Base-by-base conservation (phyloP, 1,140 invertebrate genomes). In the Bradysia coprophila region DNA sequence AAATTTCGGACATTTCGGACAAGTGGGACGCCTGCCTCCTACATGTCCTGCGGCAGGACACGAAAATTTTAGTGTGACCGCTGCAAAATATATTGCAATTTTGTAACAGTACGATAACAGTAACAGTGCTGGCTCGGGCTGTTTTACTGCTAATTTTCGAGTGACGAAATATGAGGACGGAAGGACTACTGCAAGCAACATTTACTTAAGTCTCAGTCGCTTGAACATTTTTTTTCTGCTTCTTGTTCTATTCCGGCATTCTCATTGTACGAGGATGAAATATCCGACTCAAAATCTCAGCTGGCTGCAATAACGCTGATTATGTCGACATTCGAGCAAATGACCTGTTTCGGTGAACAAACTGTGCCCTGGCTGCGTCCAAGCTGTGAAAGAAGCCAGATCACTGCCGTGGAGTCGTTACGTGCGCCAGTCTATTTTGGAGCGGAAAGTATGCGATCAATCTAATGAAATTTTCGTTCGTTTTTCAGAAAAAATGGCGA, bases 221-320 rank as follows among this genome's bases (percentile, higher is more conserved):
- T 4, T 97, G 95, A 62, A 83, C 92, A 48, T 92, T 92, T 57
- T 82, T 82, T 98, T 0, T 91, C 93, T 0, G 98, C 98, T 63
- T 94, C 98, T 62, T 99, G 95, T 55, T 81, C 98, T 55, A 95
- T 94, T 20, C 93, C 97, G 72, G 91, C 91, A 0, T 97, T 98
- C 62, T 91, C 91, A 0, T 66, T 99, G 40, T 98, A 98, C 53
- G 95, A 98, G 62, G 95, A 99, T 59, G 95, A 98, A 65, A 95
- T 98, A 50, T 90, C 87, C 6, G 95, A 98, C 56, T 94, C 89
- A 38, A 95, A 95, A 59, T 88, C 92, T 21, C 94, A 98, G 60
- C 64, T 98, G 37, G 84, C 91, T 2, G 91, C 92, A 15, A 92
- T 99, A 38, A 92, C 89, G 0, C 66, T 98, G 1, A 91, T 98